Conservation (phyloP, 2,113 vertebrate genomes). For the Oreotrochilus melanogaster region DNA sequence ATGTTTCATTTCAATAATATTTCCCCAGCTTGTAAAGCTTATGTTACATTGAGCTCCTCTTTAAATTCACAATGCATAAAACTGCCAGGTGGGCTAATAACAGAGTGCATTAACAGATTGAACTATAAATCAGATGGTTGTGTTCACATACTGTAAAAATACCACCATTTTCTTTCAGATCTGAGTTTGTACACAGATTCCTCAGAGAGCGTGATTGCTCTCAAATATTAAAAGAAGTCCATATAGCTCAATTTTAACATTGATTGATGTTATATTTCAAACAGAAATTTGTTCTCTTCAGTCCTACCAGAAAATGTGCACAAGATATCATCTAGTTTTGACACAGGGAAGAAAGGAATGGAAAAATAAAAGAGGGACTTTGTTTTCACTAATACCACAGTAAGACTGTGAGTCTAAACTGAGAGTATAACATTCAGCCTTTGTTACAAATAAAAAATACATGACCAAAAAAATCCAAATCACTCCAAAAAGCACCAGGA, state of each 20-base stretch:
- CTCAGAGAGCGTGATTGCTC: slow-evolving; percentile 66
- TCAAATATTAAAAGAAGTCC: slow-evolving; percentile 62
- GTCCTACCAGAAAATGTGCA: slow-evolving; percentile 1
- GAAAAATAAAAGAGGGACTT: background rate
- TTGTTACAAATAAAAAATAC: background rate
- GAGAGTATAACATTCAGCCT: background rate
- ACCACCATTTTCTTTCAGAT: slow-evolving; percentile 78
- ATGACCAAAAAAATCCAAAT: background rate
- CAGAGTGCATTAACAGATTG: slow-evolving; percentile 88
- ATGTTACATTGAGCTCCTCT: slow-evolving; percentile 85
- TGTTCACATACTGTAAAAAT: slow-evolving; percentile 83
- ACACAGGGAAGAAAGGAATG: background rate
- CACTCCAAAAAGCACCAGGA: background rate
- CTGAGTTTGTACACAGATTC: slow-evolving; percentile 77
- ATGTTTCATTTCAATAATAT: slow-evolving; percentile 89
- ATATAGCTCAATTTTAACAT: slow-evolving; percentile 41
- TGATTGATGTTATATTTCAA: slow-evolving; percentile 66
- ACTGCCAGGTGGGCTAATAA: slow-evolving; percentile 88
- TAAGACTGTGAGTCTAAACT: background rate
- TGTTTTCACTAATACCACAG: background rate
- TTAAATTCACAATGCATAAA: slow-evolving; percentile 89
- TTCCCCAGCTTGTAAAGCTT: slow-evolving; percentile 87
- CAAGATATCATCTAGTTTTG: slow-evolving; percentile 12
- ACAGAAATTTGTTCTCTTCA: slow-evolving; percentile 50
- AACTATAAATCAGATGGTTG: slow-evolving; percentile 85